Conservation (phyloP, 2,797 vertebrate species). For the Cryptoblepharus egeriae region DNA sequence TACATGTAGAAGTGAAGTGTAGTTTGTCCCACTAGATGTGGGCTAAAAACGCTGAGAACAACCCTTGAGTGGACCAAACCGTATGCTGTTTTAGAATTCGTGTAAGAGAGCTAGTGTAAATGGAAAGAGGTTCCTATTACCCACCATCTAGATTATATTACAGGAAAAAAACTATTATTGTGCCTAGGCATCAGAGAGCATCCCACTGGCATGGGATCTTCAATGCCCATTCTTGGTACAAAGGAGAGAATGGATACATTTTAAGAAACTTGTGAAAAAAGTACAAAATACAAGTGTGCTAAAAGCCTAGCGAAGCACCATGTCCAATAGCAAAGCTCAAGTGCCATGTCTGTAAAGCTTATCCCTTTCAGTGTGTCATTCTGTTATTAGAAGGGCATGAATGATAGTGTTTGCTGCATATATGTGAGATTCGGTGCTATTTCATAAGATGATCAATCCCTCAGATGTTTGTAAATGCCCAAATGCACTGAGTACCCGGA, state of each 20-base stretch:
- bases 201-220: not conserved
- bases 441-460: not conserved
- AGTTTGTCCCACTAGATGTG: not conserved
- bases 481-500: not conserved
- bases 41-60: not conserved
- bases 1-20: not conserved
- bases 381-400: not conserved
- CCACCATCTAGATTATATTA: not conserved
- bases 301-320: not conserved
- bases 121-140: not conserved
- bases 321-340: too few relatives aligned
- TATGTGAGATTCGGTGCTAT: not conserved
- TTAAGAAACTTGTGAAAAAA: conserved; percentile 3
- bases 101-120: not conserved
- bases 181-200: not conserved
- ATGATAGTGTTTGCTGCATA: not conserved
- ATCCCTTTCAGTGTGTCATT: not conserved
- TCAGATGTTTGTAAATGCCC: not conserved
- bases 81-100: not conserved
- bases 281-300: not conserved
- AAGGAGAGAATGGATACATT: not conserved
- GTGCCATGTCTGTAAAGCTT: not conserved
- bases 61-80: not conserved
- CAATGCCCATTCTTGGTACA: not conserved
- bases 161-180: not conserved